A percentile compares a stretch with the other conserved stretches of the same genome.
Evolutionary conservation across 1,140 invertebrate species (phyloP).

Genomic region (Theocolax elegans): DNA sequence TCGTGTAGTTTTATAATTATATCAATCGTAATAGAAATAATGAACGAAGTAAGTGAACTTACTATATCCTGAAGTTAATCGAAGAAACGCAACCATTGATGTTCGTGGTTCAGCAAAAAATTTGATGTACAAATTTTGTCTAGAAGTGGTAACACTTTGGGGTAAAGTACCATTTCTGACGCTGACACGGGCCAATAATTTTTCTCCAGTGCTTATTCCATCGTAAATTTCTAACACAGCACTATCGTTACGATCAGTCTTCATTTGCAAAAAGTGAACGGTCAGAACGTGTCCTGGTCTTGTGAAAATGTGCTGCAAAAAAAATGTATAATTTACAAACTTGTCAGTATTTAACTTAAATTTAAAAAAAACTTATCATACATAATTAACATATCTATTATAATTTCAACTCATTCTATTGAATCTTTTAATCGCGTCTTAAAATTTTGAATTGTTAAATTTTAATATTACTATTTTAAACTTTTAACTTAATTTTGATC

Average conservation of each 20-base stretch:
- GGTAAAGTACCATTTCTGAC: constrained; percentile 84
- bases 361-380: no score
- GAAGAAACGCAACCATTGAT: constrained; percentile 78
- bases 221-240: constrained; percentile 82
- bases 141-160: constrained; percentile 84
- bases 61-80: constrained; percentile 79
- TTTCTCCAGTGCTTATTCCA: constrained; percentile 76
- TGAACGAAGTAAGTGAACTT: constrained; percentile 45
- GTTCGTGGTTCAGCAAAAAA: constrained; percentile 77
- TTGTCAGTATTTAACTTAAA: no score
- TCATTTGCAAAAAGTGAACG: constrained; percentile 82
- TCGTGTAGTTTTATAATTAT: no score
- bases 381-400: no score
- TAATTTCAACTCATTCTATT: no score
- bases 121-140: constrained; percentile 80
- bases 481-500: no score
- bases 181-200: constrained; percentile 74
- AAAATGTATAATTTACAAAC: no score
- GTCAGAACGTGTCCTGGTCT: constrained; percentile 82
- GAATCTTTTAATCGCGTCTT: no score
- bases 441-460: no score
- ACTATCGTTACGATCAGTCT: constrained; percentile 78
- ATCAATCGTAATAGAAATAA: constrained; percentile 39
- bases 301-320: constrained; percentile 75
- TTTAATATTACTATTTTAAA: no score